These are phyloP conservation scores for Drosophila miranda DNA, from an alignment of 1,140 invertebrate genomes.

Conservation along the genomic window DNA sequence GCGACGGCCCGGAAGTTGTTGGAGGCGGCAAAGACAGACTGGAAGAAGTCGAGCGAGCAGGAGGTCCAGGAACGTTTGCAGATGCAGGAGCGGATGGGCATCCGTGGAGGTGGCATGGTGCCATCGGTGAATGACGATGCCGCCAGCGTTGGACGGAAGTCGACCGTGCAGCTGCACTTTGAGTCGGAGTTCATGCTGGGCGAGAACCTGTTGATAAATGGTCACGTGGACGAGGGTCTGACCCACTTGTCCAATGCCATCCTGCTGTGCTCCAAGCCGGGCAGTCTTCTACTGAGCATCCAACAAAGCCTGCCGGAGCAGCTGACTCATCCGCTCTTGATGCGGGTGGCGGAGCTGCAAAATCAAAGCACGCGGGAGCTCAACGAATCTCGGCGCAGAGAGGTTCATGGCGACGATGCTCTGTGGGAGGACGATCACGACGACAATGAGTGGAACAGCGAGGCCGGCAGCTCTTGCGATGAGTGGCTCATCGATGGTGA, in stretches of 20 bases:
- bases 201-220: slow-evolving; percentile 19
- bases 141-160: background rate
- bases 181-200: slow-evolving; percentile 26
- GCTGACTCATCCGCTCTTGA: slow-evolving; percentile 16
- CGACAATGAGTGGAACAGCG: too few relatives aligned
- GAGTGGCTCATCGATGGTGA: too few relatives aligned
- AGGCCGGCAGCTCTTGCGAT: too few relatives aligned
- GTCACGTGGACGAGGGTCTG: slow-evolving; percentile 25
- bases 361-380: background rate
- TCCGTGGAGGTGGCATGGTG: too few relatives aligned
- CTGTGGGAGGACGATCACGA: too few relatives aligned
- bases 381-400: too few relatives aligned
- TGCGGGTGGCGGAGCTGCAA: slow-evolving; percentile 12
- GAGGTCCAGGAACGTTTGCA: background rate
- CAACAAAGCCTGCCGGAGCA: slow-evolving; percentile 19
- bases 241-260: slow-evolving; percentile 39
- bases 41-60: too few relatives aligned
- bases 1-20: too few relatives aligned
- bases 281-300: slow-evolving; percentile 17
- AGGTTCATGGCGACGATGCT: too few relatives aligned
- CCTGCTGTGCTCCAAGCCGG: slow-evolving; percentile 30
- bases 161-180: slow-evolving; percentile 29
- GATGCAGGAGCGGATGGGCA: background rate
- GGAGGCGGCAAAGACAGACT: background rate
- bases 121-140: slow-evolving; percentile 8